phyloP scores from a whole-genome alignment of 2,888 invertebrate species.

The Minunthozetes semirufus region DNA sequence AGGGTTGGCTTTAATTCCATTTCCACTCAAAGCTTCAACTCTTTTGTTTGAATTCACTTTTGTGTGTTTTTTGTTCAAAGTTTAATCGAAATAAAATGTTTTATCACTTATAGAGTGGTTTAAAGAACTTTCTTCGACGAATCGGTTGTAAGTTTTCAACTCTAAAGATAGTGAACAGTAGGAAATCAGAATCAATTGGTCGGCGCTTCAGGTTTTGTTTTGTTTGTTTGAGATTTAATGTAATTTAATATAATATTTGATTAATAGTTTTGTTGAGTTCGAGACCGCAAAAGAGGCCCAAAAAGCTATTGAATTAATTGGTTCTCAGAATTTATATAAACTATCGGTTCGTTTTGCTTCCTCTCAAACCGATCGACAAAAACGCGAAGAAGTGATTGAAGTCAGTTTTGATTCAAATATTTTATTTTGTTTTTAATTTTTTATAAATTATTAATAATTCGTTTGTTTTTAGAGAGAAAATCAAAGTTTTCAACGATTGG shows the following conservation, averaged over 20 bases:
- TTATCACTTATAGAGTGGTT: background rate
- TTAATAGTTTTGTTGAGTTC: constrained; percentile 8
- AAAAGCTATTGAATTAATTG: constrained; percentile 15
- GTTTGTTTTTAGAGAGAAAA: background rate
- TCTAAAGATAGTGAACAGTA: background rate
- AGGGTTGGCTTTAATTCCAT: too few relatives aligned
- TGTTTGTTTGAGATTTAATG: background rate
- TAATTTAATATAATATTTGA: background rate
- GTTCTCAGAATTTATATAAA: background rate
- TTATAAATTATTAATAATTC: background rate
- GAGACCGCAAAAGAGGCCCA: background rate
- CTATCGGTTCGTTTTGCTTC: background rate
- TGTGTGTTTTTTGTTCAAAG: background rate
- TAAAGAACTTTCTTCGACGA: background rate
- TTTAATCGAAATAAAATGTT: background rate
- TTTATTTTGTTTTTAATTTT: background rate
- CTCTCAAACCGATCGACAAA: background rate
- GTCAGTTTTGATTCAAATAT: background rate
- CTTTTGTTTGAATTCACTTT: too few relatives aligned
- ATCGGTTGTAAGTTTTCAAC: background rate
- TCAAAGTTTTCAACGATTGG: background rate
- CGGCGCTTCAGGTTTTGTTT: background rate
- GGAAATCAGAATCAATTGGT: background rate
- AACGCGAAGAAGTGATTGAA: background rate
- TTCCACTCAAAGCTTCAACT: too few relatives aligned